Evolutionary conservation across 2,113 vertebrate species (phyloP), one percentile per base, ranked within the genome.

Genomic region (Chloropsis hardwickii): DNA sequence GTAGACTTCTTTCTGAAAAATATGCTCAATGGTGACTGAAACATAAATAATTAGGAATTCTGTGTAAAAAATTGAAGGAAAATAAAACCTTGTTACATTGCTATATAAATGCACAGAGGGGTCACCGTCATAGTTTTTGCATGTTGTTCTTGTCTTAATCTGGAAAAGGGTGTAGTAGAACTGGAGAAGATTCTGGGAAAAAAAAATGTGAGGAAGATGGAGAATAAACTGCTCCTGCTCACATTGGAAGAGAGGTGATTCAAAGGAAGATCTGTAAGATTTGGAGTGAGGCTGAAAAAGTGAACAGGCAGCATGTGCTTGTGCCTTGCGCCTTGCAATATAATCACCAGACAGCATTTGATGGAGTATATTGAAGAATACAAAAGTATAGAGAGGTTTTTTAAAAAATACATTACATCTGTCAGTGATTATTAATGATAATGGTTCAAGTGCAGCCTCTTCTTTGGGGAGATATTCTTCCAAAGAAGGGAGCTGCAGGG

Each of bases 371-470:
- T 6, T 58, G 51, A 39, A 57, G 65, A 70, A 5, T 70, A 29
- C 5, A 37, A 17, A 81, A 81, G 21, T 47, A 31, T 7, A 61
- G 19, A 67, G 25, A 39, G 17, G 2, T 40, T 69, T 28, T 47
- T 25, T 1, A 1, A 10, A 54, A 40, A 24, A 33, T 6, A 0
- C 6, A 14, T 42, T 20, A 9, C 12, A 14, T 83, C 76, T 69
- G 16, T 27, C 48, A n/a, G 0, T 58, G 11, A 10, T 39, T 72
- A 60, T 73, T 81, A 73, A 37, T 20, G 81, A 10, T 4, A 11
- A 12, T 64, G 12, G 29, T 81, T 84, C 2, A 0, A 12, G 15
- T 85, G 69, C 42, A 67, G 23, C 35, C 12, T 86, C 25, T 33
- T 70, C 14, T n/a, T 53, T 88, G 37, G 53, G 35, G 44, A 76